These are phyloP conservation scores for Trachelus stipa DNA, from an alignment of 2,888 invertebrate species.

Conservation along the genomic window DNA sequence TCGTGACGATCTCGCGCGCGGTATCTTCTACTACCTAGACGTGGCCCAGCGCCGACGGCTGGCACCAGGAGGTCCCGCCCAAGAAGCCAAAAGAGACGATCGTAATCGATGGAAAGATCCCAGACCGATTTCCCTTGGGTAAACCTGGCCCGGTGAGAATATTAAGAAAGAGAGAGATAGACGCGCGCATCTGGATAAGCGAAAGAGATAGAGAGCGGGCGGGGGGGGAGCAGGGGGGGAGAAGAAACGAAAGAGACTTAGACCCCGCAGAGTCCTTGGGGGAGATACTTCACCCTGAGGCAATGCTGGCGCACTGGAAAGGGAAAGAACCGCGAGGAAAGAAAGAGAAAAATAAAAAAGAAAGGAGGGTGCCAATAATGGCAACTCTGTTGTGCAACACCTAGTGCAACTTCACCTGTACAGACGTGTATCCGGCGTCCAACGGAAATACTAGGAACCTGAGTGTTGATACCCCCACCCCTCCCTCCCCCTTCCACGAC, in stretches of 20 bases:
- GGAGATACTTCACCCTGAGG: no score
- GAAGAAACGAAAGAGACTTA: not conserved
- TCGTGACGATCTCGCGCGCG: conserved; percentile 23
- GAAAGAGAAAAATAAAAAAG: not conserved
- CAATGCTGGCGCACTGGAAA: not conserved
- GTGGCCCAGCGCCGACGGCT: conserved; percentile 10
- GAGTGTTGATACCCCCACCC: no score
- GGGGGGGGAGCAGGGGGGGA: not conserved
- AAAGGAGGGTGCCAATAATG: not conserved
- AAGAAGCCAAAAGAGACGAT: no score
- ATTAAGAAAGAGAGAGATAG: not conserved
- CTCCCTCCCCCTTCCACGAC: not conserved
- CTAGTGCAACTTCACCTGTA: not conserved
- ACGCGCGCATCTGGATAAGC: not conserved
- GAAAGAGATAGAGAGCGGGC: not conserved
- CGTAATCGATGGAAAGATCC: no score
- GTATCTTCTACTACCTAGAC: conserved; percentile 12
- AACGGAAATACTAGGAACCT: not conserved
- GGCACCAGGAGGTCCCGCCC: not conserved
- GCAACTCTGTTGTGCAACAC: not conserved
- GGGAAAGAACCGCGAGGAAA: not conserved
- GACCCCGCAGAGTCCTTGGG: not conserved
- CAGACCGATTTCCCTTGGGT: not conserved
- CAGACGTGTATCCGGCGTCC: not conserved
- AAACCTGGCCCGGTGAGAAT: conserved; percentile 2